Conservation (phyloP, 2,113 vertebrate genomes). For the Gymnobelideus leadbeateri region DNA sequence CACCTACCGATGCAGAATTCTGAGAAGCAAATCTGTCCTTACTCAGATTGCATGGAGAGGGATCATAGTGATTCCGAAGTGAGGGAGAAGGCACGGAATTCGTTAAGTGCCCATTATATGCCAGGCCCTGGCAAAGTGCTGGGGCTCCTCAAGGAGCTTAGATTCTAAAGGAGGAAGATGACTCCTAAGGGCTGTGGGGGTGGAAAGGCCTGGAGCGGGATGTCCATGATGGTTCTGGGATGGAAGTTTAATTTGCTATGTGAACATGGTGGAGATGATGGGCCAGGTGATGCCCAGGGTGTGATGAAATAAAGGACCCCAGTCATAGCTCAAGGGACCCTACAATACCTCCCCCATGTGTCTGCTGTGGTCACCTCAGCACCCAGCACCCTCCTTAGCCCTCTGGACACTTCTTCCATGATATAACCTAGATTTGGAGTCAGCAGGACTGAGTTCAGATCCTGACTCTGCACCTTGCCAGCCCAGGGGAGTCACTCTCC, state of each 20-base stretch:
- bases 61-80: too few relatives aligned
- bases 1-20: too few relatives aligned
- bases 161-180: not conserved
- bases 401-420: too few relatives aligned
- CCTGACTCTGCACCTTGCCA: too few relatives aligned
- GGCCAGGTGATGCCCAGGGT: not conserved
- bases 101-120: too few relatives aligned
- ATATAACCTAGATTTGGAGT: not conserved
- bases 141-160: not conserved
- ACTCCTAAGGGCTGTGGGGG: not conserved
- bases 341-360: not conserved
- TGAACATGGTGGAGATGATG: not conserved
- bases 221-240: not conserved
- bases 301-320: not conserved
- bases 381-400: too few relatives aligned
- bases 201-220: not conserved
- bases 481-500: not conserved
- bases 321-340: too few relatives aligned
- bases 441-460: too few relatives aligned
- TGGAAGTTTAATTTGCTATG: not conserved
- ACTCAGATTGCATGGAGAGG: too few relatives aligned
- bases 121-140: too few relatives aligned
- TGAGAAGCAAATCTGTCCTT: too few relatives aligned
- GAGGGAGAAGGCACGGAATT: too few relatives aligned
- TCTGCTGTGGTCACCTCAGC: not conserved